phyloP scores from a whole-genome alignment of 2,113 vertebrate species.

The Jaculus jaculus region DNA sequence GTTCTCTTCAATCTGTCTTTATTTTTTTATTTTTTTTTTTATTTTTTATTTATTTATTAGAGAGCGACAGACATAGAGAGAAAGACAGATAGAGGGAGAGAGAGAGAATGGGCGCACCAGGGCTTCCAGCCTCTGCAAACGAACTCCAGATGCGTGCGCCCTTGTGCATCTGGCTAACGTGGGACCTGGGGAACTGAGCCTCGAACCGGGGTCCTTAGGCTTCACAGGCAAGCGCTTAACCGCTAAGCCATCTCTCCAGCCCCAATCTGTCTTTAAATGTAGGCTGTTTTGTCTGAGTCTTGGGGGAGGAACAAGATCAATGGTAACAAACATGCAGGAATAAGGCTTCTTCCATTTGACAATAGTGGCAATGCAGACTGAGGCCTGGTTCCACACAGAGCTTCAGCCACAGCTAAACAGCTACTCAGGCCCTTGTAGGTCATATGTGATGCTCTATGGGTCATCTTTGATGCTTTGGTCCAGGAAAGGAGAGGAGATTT shows the following conservation, averaged over 20 bases:
- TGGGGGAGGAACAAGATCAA: neutral
- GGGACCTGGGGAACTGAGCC: too few species aligned
- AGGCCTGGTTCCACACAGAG: conserved; percentile 23
- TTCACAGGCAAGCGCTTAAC: too few species aligned
- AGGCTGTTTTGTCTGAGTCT: neutral
- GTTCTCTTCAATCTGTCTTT: conserved; percentile 41
- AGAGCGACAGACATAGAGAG: too few species aligned
- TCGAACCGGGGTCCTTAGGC: too few species aligned
- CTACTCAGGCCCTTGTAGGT: neutral
- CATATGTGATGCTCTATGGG: neutral
- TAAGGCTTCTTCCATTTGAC: conserved; percentile 36
- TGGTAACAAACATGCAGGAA: neutral
- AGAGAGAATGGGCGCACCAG: too few species aligned
- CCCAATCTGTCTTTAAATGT: conserved; percentile 38
- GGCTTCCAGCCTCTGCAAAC: too few species aligned
- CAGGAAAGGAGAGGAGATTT: neutral
- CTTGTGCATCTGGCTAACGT: too few species aligned
- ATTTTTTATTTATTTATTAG: too few species aligned
- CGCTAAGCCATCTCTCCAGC: too few species aligned
- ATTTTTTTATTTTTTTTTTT: too few species aligned
- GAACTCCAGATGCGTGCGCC: too few species aligned
- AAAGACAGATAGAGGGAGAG: too few species aligned
- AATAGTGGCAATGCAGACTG: neutral
- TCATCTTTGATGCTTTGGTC: neutral
- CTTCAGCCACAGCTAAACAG: neutral